A percentile compares a stretch with the other conserved stretches of the same genome.
Evolutionary conservation across 2,113 vertebrate genomes (phyloP).

Genomic region (Psammodynastes pulverulentus): DNA sequence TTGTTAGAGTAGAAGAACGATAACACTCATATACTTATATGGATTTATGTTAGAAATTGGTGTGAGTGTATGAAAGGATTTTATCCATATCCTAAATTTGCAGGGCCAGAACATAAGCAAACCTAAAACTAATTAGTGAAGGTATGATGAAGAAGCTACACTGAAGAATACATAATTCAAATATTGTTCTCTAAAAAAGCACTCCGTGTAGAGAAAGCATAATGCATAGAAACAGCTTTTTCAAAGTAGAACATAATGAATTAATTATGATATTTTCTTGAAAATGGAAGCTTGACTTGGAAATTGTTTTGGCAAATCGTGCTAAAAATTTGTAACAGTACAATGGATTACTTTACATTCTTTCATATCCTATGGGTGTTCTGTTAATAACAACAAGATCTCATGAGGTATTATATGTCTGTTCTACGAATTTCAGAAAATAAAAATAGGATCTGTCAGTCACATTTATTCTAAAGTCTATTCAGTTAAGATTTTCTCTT

Average conservation of each 20-base stretch:
- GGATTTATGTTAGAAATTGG: constrained; percentile 38
- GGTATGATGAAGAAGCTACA: not conserved
- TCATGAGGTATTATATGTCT: not conserved
- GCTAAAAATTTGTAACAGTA: not conserved
- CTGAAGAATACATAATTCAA: not conserved
- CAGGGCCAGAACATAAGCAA: not conserved
- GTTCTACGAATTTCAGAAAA: not conserved
- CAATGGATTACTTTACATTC: not conserved
- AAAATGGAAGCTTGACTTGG: not conserved
- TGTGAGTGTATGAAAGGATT: constrained; percentile 3
- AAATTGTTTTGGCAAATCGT: not conserved
- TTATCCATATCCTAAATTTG: constrained; percentile 28
- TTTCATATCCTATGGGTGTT: not conserved
- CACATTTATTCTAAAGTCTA: not conserved
- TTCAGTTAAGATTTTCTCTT: not conserved
- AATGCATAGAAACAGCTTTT: not conserved
- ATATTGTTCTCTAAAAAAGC: not conserved
- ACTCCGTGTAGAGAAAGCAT: not conserved
- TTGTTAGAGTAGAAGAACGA: constrained; percentile 12
- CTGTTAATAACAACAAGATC: not conserved
- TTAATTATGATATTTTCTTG: not conserved
- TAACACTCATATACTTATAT: constrained; percentile 35
- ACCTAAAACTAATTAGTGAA: not conserved
- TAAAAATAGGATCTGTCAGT: not conserved
- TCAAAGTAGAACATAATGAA: not conserved